Evolutionary conservation across 2,888 invertebrate genomes (phyloP).

Genomic region (Choreutis nemorana): DNA sequence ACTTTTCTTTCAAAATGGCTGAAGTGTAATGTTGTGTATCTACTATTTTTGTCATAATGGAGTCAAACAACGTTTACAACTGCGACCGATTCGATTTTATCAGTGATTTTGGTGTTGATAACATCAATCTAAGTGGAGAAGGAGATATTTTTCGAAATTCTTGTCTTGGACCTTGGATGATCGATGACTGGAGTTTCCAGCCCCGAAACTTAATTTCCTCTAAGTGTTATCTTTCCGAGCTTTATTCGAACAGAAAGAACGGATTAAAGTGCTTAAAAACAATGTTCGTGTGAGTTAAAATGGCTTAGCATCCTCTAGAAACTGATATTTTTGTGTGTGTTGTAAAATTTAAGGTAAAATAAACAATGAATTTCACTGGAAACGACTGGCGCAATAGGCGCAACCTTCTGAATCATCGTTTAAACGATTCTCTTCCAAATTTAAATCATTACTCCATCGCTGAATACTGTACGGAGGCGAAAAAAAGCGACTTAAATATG

Average conservation of each 20-base stretch:
- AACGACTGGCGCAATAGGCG: constrained; percentile 36
- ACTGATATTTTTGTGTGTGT: constrained; percentile 21
- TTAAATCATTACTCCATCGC: constrained; percentile 26
- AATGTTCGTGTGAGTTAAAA: constrained; percentile 30
- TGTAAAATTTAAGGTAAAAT: constrained; percentile 17
- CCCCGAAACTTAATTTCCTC: constrained; percentile 23
- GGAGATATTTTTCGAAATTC: too few relatives aligned
- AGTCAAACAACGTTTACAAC: constrained; percentile 38
- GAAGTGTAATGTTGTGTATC: constrained; percentile 57
- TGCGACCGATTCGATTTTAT: constrained; percentile 32
- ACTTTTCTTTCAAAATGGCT: constrained; percentile 65
- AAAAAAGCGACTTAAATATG: constrained; percentile 26
- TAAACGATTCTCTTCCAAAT: constrained; percentile 19
- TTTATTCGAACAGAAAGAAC: too few relatives aligned
- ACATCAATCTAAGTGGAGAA: too few relatives aligned
- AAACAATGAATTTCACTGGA: constrained; percentile 33
- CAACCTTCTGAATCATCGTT: constrained; percentile 17
- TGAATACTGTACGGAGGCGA: constrained; percentile 33
- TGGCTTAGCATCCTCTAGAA: constrained; percentile 29
- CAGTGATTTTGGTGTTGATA: constrained; percentile 26
- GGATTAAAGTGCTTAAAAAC: too few relatives aligned
- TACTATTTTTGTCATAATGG: constrained; percentile 43
- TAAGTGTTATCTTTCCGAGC: constrained; percentile 34
- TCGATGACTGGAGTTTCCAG: constrained; percentile 24
- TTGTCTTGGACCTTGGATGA: constrained; percentile 18